Evolutionary conservation across 2,888 invertebrate genomes (phyloP).

Genomic region (Pheosia tremula): DNA sequence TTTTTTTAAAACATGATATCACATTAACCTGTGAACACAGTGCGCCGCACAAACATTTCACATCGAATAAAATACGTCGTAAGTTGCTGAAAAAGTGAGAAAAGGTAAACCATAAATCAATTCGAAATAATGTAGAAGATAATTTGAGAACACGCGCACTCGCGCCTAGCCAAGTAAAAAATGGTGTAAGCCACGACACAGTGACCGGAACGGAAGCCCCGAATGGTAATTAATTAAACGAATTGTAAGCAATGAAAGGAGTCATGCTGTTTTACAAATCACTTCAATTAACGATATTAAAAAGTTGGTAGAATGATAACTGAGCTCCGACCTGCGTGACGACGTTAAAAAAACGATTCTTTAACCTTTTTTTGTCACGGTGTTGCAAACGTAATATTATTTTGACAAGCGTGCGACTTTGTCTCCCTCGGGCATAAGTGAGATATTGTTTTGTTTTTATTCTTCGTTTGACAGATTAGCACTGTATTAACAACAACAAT

Average conservation of each 20-base stretch:
- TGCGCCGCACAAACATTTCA: background rate
- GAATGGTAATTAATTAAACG: constrained; percentile 83
- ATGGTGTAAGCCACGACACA: constrained; percentile 68
- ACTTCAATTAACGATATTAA: constrained; percentile 84
- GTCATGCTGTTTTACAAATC: constrained; percentile 85
- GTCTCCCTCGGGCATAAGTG: constrained; percentile 50
- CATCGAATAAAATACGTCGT: background rate
- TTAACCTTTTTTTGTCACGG: constrained; percentile 46
- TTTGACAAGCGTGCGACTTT: constrained; percentile 77
- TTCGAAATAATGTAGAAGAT: constrained; percentile 36
- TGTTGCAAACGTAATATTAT: constrained; percentile 50
- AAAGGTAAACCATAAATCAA: constrained; percentile 24
- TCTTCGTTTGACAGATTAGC: constrained; percentile 34
- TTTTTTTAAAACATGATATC: background rate
- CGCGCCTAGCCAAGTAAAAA: constrained; percentile 67
- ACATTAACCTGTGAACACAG: background rate
- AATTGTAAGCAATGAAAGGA: constrained; percentile 84
- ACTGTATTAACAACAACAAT: constrained; percentile 47
- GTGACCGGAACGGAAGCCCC: constrained; percentile 77
- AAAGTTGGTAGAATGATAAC: constrained; percentile 75
- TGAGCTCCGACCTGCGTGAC: constrained; percentile 66
- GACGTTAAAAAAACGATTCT: constrained; percentile 54
- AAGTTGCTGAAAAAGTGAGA: background rate
- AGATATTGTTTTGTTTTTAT: constrained; percentile 39
- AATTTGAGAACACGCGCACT: constrained; percentile 60